A percentile compares a stretch with the other conserved stretches of the same genome.
Evolutionary conservation across 2,797 vertebrate genomes (phyloP).

Genomic region (Sebastes trivittatus): DNA sequence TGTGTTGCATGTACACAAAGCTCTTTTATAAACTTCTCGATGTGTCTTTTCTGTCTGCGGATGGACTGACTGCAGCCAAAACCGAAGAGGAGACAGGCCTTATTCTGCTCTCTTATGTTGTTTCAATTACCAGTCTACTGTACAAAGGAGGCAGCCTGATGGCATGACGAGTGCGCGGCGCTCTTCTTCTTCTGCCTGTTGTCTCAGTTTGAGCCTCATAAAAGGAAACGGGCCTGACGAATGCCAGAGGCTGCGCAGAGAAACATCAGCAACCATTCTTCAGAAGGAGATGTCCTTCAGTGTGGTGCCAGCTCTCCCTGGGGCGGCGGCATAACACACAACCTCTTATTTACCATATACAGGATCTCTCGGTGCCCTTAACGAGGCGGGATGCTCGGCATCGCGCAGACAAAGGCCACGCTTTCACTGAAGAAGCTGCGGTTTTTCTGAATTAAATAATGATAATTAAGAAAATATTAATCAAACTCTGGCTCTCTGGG

Average conservation of each 20-base stretch:
- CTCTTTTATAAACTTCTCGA: conserved; percentile 72
- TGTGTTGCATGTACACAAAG: conserved; percentile 63
- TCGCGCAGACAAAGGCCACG: conserved; percentile 67
- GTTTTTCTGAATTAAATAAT: conserved; percentile 80
- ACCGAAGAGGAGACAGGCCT: conserved; percentile 69
- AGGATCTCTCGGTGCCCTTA: conserved; percentile 73
- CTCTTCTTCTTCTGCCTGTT: conserved; percentile 70
- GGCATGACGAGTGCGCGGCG: conserved; percentile 65
- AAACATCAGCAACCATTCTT: conserved; percentile 70
- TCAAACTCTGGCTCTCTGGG: conserved; percentile 70
- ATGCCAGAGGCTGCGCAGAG: conserved; percentile 78
- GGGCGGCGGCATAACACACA: conserved; percentile 63
- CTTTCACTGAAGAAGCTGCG: conserved; percentile 53
- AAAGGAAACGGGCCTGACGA: conserved; percentile 83
- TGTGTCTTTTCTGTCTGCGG: conserved; percentile 46
- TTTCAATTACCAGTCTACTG: conserved; percentile 73
- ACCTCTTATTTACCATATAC: conserved; percentile 81
- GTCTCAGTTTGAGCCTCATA: conserved; percentile 81
- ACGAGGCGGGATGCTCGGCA: conserved; percentile 72
- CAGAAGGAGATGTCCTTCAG: conserved; percentile 81
- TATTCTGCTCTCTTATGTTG: conserved; percentile 69
- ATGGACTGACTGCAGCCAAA: conserved; percentile 70
- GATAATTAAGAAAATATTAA: conserved; percentile 86
- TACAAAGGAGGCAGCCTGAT: conserved; percentile 78
- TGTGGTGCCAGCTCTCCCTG: conserved; percentile 72